Base-by-base conservation (phyloP, 2,113 vertebrate genomes). In the Gobiocypris rarus region DNA sequence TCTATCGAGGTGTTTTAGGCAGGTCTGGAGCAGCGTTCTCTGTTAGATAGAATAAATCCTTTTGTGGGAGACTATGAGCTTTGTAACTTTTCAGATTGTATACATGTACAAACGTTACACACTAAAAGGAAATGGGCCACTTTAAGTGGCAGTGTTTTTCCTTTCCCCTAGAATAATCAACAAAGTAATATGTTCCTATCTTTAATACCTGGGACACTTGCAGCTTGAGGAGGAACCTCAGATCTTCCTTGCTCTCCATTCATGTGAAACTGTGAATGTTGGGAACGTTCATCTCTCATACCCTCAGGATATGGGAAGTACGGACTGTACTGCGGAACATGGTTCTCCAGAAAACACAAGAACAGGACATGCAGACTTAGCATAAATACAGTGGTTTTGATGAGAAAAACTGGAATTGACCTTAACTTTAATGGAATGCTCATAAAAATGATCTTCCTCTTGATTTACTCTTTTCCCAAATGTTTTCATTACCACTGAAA, bases 271-370 rank as follows among this genome's bases (percentile, higher is more conserved):
- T 24, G 77, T 7, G 61, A 24, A 52, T 76, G 34, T 6, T 75
- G 50, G 61, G 31, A 45, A 22, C 73, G 43, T 14, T 86, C 86
- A 22, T 84, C 86, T 19, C 34, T 79, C 34, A 75, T 2, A 31
- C n/a, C 41, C 5, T n/a, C n/a, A n/a, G 75, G 81, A 52, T 75
- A 69, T 24, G 48, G 3, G 7, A 82, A 31, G 24, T 83, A 83
- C 11, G 88, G 84, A 19, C n/a, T n/a, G 38, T 84, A 83, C 59
- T 83, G 77, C 0, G 85, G 63, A 45, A 67, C 38, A 9, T 82
- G 59, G 24, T 54, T 43, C 50, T 83, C 86, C 87, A 89, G 71
- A 4, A 38, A 38, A 14, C 24, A 83, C 54, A 31, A 31, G 10
- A 31, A 74, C n/a, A 67, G 3, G 5, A 50, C 15, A 48, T 34